Percentiles rank a stretch among this genome's conserved stretches.
These are phyloP conservation scores for Siderastrea radians DNA, from an alignment of 92 coral and sea anemone genomes.

Conservation along the genomic window DNA sequence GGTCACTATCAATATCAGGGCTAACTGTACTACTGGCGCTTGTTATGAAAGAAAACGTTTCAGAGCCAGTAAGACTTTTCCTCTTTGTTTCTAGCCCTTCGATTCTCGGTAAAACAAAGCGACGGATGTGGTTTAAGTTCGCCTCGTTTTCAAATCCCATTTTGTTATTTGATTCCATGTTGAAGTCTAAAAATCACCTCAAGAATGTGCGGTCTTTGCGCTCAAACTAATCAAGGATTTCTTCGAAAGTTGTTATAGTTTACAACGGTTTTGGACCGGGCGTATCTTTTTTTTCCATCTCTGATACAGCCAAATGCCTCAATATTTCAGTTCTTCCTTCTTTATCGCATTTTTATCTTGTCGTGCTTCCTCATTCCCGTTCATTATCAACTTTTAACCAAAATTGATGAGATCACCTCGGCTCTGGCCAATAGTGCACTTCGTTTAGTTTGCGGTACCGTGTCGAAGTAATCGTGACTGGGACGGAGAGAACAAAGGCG, in stretches of 20 bases:
- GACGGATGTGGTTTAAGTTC: background rate
- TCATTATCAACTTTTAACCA: background rate
- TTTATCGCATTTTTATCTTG: background rate
- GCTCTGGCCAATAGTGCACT: slow-evolving; percentile 7
- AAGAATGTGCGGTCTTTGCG: background rate
- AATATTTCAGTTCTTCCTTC: background rate
- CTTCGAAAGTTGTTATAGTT: background rate
- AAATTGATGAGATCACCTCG: background rate
- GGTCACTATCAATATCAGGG: slow-evolving; percentile 56
- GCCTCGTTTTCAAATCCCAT: background rate
- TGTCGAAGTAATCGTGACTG: background rate
- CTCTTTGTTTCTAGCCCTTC: slow-evolving; percentile 14
- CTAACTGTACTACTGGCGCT: slow-evolving; percentile 51
- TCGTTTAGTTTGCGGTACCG: background rate
- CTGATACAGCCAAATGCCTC: background rate
- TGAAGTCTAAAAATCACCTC: background rate
- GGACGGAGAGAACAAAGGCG: background rate
- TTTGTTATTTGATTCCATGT: slow-evolving; percentile 18
- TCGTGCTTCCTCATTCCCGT: background rate
- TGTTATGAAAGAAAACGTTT: slow-evolving; percentile 46
- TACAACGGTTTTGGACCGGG: background rate
- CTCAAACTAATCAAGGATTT: background rate
- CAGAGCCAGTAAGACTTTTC: slow-evolving; percentile 37
- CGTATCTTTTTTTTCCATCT: background rate
- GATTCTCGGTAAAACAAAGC: slow-evolving; percentile 25